Percentiles rank a stretch among this genome's conserved stretches.
These are phyloP conservation scores for Cyprinella venusta DNA, from an alignment of 2,797 vertebrate species.

Conservation along the genomic window DNA sequence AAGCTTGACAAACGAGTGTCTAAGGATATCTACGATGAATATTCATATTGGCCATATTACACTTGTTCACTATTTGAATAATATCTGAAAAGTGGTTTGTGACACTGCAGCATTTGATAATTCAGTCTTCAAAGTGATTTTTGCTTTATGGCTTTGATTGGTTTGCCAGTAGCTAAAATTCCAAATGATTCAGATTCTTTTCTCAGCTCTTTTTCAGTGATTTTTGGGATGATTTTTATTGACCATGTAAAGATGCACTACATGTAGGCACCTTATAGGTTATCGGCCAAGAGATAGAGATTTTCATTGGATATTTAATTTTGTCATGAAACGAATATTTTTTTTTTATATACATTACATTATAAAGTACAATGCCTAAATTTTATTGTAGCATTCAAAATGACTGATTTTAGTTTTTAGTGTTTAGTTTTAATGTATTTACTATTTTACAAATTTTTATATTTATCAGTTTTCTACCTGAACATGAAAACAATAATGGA, in stretches of 20 bases:
- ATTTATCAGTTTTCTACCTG: neutral
- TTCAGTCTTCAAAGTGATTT: conserved; percentile 22
- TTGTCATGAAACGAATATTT: neutral
- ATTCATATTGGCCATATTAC: conserved; percentile 31
- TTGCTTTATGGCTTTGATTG: conserved; percentile 38
- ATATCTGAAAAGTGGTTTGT: conserved; percentile 34
- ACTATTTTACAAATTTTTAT: no score
- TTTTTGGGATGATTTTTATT: neutral
- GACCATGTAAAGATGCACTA: neutral
- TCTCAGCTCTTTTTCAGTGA: conserved; percentile 6
- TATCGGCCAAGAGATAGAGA: neutral
- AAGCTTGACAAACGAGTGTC: conserved; percentile 31
- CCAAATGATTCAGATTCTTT: conserved; percentile 55
- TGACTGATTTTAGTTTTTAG: no score
- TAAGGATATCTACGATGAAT: conserved; percentile 41
- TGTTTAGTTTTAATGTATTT: no score
- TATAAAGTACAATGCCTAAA: neutral
- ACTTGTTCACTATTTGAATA: conserved; percentile 50
- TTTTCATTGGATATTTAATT: neutral
- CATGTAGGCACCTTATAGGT: neutral
- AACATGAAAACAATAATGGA: neutral
- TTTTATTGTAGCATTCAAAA: neutral
- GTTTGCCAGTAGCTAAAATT: conserved; percentile 56
- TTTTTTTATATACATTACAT: neutral
- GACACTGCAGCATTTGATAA: conserved; percentile 37